Conservation (phyloP, 1,140 invertebrate genomes). For the Diorhabda carinulata region DNA sequence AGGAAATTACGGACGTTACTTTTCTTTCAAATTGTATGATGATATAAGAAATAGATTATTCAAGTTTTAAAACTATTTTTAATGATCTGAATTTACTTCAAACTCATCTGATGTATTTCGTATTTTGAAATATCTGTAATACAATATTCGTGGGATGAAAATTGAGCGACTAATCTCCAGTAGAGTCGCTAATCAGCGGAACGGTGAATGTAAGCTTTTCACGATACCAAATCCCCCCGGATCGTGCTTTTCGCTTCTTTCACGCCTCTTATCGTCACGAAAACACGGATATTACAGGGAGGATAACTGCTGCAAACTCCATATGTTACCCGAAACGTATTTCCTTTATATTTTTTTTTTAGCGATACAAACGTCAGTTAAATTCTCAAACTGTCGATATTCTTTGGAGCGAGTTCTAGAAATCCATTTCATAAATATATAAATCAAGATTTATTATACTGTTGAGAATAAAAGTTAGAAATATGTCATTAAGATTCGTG, state of each 20-base stretch:
- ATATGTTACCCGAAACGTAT: conserved; percentile 10
- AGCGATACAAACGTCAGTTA: not conserved
- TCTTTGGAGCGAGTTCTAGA: too few relatives aligned
- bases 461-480: too few relatives aligned
- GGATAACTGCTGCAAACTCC: conserved; percentile 9
- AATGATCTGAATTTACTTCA: too few relatives aligned
- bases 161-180: conserved; percentile 16
- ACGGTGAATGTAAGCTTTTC: not conserved
- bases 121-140: not conserved
- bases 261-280: conserved; percentile 15
- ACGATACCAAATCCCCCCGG: conserved; percentile 8
- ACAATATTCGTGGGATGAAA: not conserved
- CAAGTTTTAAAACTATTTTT: too few relatives aligned
- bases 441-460: too few relatives aligned
- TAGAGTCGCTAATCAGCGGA: conserved; percentile 11
- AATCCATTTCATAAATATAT: too few relatives aligned
- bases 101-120: too few relatives aligned
- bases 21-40: too few relatives aligned
- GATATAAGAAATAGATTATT: too few relatives aligned
- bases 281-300: conserved; percentile 16
- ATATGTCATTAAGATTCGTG: too few relatives aligned
- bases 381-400: not conserved
- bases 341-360: conserved; percentile 7
- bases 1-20: too few relatives aligned
- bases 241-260: conserved; percentile 13